Evolutionary conservation across 2,797 vertebrate species (phyloP), one percentile per base, ranked within the genome.

Genomic region (Taeniopygia guttata): DNA sequence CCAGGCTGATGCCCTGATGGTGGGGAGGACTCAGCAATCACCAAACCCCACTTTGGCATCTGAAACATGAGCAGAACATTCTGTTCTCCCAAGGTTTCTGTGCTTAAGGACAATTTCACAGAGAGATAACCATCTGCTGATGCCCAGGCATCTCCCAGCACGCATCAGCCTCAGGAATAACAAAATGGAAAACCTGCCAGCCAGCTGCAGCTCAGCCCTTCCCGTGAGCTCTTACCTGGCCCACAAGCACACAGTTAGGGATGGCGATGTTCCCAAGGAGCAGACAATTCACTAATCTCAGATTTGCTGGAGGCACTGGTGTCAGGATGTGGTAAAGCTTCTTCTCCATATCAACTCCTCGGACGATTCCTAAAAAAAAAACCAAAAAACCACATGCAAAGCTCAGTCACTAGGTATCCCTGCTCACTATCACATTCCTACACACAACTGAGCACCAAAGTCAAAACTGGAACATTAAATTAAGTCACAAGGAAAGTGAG

Each of bases 261-360:
- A 99, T 63, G 3, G 98, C 94, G 6, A 99, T 74, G 10, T 97
- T 98, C 7, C 99, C 99, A 5, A 99, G 93, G 7, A 99, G 98
- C 60, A 99, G 97, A 86, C 99, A 99, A 60, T 99, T 99, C 93
- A 99, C 99, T 2, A 97, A 95, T 23, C 98, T 96, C 9, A 99
- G 97, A 52, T 97, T 78, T 17, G 98, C 97, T 0, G 99, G 98
- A 68, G 98, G 97, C 17, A 99, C 94, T 0, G 99, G 98, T 0
- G 99, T 99, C 91, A 99, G 95, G 63, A 99, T 30, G 45, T 98
- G 98, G 94, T 99, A 99, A 19, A 99, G 97, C 46, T 98, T 98
- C 94, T 98, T 98, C 5, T 96, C 97, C 97, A 98, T 98, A 84
- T 99, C 98, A 8, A 99, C 96, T 5, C 99, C 99, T 81, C 99